Evolutionary conservation across 2,113 vertebrate genomes (phyloP), one percentile per base, ranked within the genome.

Genomic region (Cyprinus carpio): DNA sequence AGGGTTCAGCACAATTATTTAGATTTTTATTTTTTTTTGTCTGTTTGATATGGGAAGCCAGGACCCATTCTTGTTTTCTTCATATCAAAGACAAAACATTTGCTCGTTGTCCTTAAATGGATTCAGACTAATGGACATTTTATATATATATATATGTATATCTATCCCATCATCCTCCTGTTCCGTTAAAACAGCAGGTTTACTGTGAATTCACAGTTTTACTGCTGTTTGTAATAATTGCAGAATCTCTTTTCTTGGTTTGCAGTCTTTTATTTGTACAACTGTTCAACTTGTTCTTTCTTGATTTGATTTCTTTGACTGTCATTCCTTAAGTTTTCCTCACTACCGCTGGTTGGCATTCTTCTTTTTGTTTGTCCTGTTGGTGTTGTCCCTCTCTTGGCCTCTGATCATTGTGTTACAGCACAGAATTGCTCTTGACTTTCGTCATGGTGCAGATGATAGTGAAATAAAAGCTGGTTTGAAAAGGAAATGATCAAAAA

Each of bases 391-490:
- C n/a, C 58, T 76, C 40, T 60, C 23, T 75, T 71, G 29, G 31
- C 34, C 71, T 85, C 62, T 62, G 34, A n/a, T 81, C 46, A 81
- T 83, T 87, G 78, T 87, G 83, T 84, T 72, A 83, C 54, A 46
- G 46, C 11, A 46, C 43, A 46, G 3, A 64, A 58, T n/a, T 79
- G 67, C 51, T 71, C 25, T 79, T 56, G 80, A 64, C 86, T 78
- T 16, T 83, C 56, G 29, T 37, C 51, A 13, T 86, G 67, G 67
- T 62, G 75, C 82, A 83, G 58, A 84, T 86, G 76, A 81, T 40
- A 58, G 72, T 77, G 91, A 82, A 89, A 86, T 92, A 91, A 92
- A 92, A 81, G 85, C 12, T 87, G 75, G 89, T 67, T 85, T 79
- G 54, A 69, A 79, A 90, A 15, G 81, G 51, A 75, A 23, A 23